Evolutionary conservation across 30 jellyfish, hydroid and myxozoan species (phyloP), one percentile per base, ranked within the genome.

Genomic region (Hydractinia echinata): DNA sequence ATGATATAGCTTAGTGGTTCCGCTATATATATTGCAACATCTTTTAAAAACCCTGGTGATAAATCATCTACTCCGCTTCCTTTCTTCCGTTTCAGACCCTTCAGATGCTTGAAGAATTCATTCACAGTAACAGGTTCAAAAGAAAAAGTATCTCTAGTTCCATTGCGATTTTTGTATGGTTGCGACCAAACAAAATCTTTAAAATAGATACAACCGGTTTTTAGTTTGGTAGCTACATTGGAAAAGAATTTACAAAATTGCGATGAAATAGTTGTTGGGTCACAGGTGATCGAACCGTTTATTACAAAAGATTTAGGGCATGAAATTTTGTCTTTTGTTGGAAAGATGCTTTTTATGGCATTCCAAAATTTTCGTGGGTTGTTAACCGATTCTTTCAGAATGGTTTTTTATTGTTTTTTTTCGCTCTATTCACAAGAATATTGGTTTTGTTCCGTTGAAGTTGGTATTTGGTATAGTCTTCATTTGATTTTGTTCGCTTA

Each of bases 81-180:
- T 56, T 10, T 9, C 15, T 56, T 56, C 13, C 68, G 68, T 15
- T 56, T 56, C 13, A 19, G 82, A 52, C 9, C 51, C 51, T 73
- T 73, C 19, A 73, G 82, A 73, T 73, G 76, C 52, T 73, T 73
- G 77, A 73, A 49, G 13, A 73, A 76, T 20, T 73, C 82, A 10
- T 7, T 18, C n/a, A 18, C 82, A n/a, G 82, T n/a, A 73, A 73
- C 82, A 11, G 82, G 30, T 20, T 52, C 77, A 49, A 73, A 73
- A 49, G 19, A 11, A 76, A 73, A 73, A 56, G 10, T 56, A 9
- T 10, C 15, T 10, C 15, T 56, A 15, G 68, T 56, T 10, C 10
- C 10, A 10, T 56, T 10, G 13, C 68, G 10, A 9, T 10, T 10
- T 56, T 10, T 10, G 10, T 56, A 9, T 56, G 10, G 13, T 9